Base-by-base conservation (phyloP, 1,140 invertebrate species). In the Ditylenchus dipsaci region DNA sequence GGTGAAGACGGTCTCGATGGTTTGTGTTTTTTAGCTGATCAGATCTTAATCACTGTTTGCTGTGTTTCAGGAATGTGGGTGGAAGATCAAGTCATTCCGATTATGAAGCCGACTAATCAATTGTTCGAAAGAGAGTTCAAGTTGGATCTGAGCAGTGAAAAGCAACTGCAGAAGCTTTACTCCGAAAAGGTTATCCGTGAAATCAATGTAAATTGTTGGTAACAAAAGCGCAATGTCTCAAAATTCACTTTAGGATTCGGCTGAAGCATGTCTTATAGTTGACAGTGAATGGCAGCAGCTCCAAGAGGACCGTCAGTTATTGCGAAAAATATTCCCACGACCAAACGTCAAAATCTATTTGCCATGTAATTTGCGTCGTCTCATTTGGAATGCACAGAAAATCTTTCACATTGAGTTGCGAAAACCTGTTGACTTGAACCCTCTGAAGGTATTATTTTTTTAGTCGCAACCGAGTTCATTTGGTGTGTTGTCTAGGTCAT, bases 361-460 rank as follows among this genome's bases (percentile, higher is more conserved):
- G 19, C 96, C 96, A 0, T 98, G 95, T 78, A 99, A 99, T 85
- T 86, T 99, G 21, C 90, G 93, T 75, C 88, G 96, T 76, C 94
- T 99, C 90, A 97, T 99, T 79, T 98, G 95, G 94, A 99, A 99
- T 85, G 95, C 95, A 0, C 94, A 98, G 83, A 99, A 99, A 82
- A 98, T 97, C 80, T 99, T 99, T 86, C 92, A 96, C 78, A 97
- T 99, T 59, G 94, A 97, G 78, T 91, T 91, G 76, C 86, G 93
- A 57, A 89, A 90, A 65, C 91, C 91, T 1, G 94, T 92, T 1
- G 93, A 98, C 86, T 86, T 99, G 0, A 93, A 91, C 81, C 95
- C 95, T 91, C 96, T 67, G 87, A 91, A 60, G 30, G 33, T 38
- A 11, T 38, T 38, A 3, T 38, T 11, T 38, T 38, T 38, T 38